Percentiles rank a stretch among this genome's conserved stretches.
Conservation (phyloP, 35 echinoderm and acorn worm species). For the Stichopus chloronotus region DNA sequence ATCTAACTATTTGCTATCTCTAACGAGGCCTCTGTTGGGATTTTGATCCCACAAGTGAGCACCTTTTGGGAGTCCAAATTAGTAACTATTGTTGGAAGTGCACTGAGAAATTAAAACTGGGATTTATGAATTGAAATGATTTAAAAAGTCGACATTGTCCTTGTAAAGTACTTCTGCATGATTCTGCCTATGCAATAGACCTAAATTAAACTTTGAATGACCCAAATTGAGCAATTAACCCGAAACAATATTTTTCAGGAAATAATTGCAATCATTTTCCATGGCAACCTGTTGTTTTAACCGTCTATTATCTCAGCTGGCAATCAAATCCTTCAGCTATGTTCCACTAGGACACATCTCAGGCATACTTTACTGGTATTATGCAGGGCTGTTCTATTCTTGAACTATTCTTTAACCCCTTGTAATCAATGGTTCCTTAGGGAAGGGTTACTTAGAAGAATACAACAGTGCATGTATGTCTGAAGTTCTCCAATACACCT, state of each 20-base stretch:
- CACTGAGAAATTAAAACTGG: neutral
- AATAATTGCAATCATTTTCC: neutral
- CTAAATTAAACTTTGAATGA: too few species aligned
- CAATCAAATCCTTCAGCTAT: neutral
- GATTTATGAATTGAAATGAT: neutral
- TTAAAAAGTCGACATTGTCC: neutral
- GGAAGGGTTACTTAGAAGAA: too few species aligned
- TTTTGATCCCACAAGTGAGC: too few species aligned
- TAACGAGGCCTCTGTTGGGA: too few species aligned
- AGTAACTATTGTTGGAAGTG: too few species aligned
- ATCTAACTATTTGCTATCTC: neutral
- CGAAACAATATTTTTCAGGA: neutral
- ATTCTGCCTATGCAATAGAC: neutral
- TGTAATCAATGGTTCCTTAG: too few species aligned
- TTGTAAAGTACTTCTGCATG: neutral
- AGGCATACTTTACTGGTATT: neutral
- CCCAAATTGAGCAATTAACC: neutral
- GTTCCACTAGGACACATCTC: neutral
- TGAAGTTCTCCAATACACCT: neutral
- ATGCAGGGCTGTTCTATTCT: neutral
- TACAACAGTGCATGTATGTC: too few species aligned
- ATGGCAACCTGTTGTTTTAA: constrained; percentile 2
- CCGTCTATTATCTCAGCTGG: neutral
- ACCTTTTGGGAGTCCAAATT: too few species aligned
- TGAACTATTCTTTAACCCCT: neutral